Evolutionary conservation across 2,113 vertebrate genomes (phyloP).

Genomic region (Zapornia atra): DNA sequence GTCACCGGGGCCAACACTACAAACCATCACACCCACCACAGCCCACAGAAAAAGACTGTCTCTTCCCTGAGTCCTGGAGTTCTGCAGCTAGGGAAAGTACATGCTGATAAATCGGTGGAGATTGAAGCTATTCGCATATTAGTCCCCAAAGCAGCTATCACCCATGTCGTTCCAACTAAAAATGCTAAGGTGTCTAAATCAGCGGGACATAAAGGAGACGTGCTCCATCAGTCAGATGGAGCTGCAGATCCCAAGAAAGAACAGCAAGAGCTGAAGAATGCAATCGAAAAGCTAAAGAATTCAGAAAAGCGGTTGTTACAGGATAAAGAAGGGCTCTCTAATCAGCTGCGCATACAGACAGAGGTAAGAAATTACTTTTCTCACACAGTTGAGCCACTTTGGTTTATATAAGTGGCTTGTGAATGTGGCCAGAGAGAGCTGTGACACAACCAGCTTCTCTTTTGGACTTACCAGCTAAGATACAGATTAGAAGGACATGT

Average conservation of each 20-base stretch:
- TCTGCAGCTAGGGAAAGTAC: conserved; percentile 88
- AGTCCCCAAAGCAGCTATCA: conserved; percentile 90
- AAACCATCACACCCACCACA: conserved; percentile 62
- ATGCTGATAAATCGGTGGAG: conserved; percentile 84
- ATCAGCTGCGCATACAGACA: conserved; percentile 93
- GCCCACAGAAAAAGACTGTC: conserved; percentile 69
- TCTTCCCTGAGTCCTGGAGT: conserved; percentile 82
- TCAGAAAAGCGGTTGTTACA: conserved; percentile 92
- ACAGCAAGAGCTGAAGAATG: conserved; percentile 81
- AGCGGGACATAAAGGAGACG: conserved; percentile 74
- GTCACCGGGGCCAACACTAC: conserved; percentile 34
- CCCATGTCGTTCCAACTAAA: conserved; percentile 75
- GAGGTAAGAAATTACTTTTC: conserved; percentile 80
- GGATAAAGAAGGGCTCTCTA: conserved; percentile 94
- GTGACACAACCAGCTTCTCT: not conserved
- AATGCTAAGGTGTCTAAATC: conserved; percentile 68
- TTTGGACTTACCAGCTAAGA: not conserved
- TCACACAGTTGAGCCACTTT: not conserved
- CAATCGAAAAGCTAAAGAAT: conserved; percentile 88
- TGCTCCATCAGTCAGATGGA: conserved; percentile 74
- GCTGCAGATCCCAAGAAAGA: conserved; percentile 76
- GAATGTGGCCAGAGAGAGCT: not conserved
- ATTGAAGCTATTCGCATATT: conserved; percentile 92
- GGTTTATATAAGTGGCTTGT: not conserved
- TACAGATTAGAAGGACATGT: not conserved